These are phyloP conservation scores for Arrhopalites spinosus DNA, from an alignment of 2,888 invertebrate species.

Conservation along the genomic window DNA sequence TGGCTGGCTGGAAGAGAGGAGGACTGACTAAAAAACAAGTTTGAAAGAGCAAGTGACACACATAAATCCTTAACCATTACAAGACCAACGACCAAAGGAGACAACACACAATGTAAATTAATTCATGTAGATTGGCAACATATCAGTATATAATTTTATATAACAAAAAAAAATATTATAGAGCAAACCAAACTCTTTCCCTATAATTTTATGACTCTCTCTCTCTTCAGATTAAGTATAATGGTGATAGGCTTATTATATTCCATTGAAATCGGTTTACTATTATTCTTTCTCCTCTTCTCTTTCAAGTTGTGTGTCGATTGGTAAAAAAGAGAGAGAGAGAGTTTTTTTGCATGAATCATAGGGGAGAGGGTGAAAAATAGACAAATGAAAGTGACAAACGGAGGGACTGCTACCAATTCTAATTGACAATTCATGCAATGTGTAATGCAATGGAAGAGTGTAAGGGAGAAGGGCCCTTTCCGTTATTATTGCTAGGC, in stretches of 20 bases:
- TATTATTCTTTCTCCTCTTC: background rate
- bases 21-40: background rate
- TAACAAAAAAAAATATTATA: no score
- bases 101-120: no score
- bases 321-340: background rate
- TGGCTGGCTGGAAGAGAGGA: no score
- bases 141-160: no score
- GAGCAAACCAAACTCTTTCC: no score
- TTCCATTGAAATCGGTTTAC: background rate
- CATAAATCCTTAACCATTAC: no score
- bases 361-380: constrained; percentile 8
- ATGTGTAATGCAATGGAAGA: background rate
- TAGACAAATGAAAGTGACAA: constrained; percentile 25
- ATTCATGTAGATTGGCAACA: no score
- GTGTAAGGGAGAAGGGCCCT: background rate
- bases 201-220: no score
- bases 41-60: background rate
- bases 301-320: background rate
- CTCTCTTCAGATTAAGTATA: background rate
- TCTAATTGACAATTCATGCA: background rate
- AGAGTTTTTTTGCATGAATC: constrained; percentile 18
- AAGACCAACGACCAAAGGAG: no score
- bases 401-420: background rate
- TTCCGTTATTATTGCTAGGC: no score
- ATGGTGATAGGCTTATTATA: background rate